A percentile compares a stretch with the other conserved stretches of the same genome.
Evolutionary conservation across 1,140 invertebrate genomes (phyloP).

Genomic region (Caerostris darwini): DNA sequence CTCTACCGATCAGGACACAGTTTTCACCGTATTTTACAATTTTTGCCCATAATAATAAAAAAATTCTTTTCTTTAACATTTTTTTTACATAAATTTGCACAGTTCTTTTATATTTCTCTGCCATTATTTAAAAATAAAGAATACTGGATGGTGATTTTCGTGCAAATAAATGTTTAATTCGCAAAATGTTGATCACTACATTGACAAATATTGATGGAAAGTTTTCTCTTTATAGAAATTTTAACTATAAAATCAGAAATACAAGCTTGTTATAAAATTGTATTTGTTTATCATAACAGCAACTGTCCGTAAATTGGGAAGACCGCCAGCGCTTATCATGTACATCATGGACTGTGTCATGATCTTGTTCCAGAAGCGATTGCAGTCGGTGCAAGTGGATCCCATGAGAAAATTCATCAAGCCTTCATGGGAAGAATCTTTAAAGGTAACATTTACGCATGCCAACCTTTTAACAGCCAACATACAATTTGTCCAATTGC

Average conservation of each 20-base stretch:
- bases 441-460: constrained; percentile 87
- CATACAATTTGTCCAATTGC: not conserved
- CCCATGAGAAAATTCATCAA: constrained; percentile 91
- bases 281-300: constrained; percentile 83
- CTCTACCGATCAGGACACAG: too few relatives aligned
- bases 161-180: not conserved
- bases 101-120: too few relatives aligned
- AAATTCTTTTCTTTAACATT: too few relatives aligned
- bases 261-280: not conserved
- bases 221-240: too few relatives aligned
- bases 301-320: constrained; percentile 95
- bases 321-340: constrained; percentile 98
- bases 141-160: too few relatives aligned
- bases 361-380: constrained; percentile 94
- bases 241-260: not conserved
- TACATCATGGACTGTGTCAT: constrained; percentile 98
- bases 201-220: too few relatives aligned
- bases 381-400: constrained; percentile 91
- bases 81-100: too few relatives aligned
- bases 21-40: too few relatives aligned
- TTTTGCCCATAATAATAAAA: too few relatives aligned
- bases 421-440: constrained; percentile 96
- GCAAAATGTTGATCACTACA: not conserved
- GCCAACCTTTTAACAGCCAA: too few relatives aligned
- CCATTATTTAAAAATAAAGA: too few relatives aligned